A percentile compares a stretch with the other conserved stretches of the same genome.
Conservation (phyloP, 2,113 vertebrate genomes). For the Scatophagus argus region DNA sequence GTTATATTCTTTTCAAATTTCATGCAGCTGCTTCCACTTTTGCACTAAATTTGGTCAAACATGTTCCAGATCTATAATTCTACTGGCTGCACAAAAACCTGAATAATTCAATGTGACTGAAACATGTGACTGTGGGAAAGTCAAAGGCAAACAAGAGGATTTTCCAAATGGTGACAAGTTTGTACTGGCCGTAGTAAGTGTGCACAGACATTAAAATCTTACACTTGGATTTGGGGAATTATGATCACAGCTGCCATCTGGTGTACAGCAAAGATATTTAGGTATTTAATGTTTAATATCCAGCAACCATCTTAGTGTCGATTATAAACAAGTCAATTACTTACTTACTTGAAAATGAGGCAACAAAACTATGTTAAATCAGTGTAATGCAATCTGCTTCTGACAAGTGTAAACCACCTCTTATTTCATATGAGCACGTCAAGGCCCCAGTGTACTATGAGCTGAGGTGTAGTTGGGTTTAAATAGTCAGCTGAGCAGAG, state of each 20-base stretch:
- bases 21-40: neutral
- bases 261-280: neutral
- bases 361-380: neutral
- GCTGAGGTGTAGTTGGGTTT: neutral
- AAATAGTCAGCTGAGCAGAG: constrained; percentile 16
- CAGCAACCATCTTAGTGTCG: neutral
- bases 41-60: neutral
- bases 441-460: neutral
- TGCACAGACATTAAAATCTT: neutral
- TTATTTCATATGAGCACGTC: neutral
- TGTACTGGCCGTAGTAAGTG: too few relatives aligned
- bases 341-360: neutral
- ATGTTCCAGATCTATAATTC: too few relatives aligned
- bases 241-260: neutral
- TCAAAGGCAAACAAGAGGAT: neutral
- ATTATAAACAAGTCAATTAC: neutral
- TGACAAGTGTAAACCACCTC: neutral
- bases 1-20: neutral
- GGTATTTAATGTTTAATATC: neutral
- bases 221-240: neutral
- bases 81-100: too few relatives aligned
- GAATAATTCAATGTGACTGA: neutral
- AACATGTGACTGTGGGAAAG: neutral
- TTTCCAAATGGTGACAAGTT: neutral
- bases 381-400: neutral